Conservation (phyloP, 1,140 invertebrate genomes). For the Ceratosolen fusciceps region DNA sequence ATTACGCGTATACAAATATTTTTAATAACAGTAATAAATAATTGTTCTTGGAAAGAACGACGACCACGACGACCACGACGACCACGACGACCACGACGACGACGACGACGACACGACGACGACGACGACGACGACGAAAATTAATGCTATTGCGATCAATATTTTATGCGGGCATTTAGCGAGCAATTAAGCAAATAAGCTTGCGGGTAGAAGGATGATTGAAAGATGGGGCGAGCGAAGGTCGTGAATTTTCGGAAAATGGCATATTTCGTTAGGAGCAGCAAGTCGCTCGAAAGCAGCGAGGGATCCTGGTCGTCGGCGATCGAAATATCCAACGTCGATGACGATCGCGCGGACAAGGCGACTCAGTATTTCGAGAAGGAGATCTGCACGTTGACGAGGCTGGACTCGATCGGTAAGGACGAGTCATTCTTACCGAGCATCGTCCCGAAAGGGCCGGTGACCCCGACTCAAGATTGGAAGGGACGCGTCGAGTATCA, state of each 20-base stretch:
- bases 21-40: too few relatives aligned
- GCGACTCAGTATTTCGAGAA: constrained; percentile 38
- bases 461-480: not conserved
- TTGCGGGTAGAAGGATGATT: too few relatives aligned
- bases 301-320: constrained; percentile 57
- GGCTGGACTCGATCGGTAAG: constrained; percentile 32
- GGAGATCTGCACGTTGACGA: constrained; percentile 50
- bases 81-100: too few relatives aligned
- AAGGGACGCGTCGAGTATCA: constrained; percentile 10
- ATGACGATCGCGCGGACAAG: not conserved
- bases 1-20: too few relatives aligned
- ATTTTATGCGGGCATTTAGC: not conserved
- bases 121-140: too few relatives aligned
- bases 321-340: constrained; percentile 46
- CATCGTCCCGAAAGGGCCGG: not conserved
- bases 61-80: too few relatives aligned
- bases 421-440: constrained; percentile 8
- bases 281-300: not conserved
- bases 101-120: too few relatives aligned
- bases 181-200: too few relatives aligned
- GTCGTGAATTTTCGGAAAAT: too few relatives aligned
- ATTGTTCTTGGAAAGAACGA: too few relatives aligned
- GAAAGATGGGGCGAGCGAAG: too few relatives aligned
- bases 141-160: not conserved
- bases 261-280: too few relatives aligned